Evolutionary conservation across 2,113 vertebrate genomes (phyloP).

Genomic region (Apodemus sylvaticus): DNA sequence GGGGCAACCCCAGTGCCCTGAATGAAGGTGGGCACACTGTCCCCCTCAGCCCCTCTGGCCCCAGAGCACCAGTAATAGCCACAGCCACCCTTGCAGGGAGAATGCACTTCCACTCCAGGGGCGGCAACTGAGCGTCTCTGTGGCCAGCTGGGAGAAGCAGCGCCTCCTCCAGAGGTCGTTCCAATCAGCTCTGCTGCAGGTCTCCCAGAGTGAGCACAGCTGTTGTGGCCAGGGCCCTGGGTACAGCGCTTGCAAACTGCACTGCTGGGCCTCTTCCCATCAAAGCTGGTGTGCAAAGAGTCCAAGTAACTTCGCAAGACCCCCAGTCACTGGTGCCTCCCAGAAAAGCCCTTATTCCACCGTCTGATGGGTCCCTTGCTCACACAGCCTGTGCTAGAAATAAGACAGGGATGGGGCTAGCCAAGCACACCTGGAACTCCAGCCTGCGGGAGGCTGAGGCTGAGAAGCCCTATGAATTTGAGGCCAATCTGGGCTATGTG

Average conservation of each 20-base stretch:
- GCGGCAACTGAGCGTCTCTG: not conserved
- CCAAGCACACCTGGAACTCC: not conserved
- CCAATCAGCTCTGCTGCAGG: not conserved
- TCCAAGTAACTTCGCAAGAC: accelerated
- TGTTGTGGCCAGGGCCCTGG: accelerated
- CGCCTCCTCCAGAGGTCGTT: accelerated
- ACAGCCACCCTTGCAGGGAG: not conserved
- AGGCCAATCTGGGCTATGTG: not conserved
- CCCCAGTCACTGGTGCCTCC: not conserved
- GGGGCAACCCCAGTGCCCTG: not conserved
- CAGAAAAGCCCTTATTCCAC: not conserved
- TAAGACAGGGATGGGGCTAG: not conserved
- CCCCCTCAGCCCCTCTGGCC: not conserved
- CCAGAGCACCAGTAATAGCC: not conserved
- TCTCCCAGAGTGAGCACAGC: not conserved
- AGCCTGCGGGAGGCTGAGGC: not conserved
- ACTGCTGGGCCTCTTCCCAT: not conserved
- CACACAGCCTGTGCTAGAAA: not conserved
- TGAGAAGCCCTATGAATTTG: not conserved
- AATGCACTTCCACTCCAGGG: not conserved
- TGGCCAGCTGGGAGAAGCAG: not conserved
- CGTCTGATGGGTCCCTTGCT: accelerated
- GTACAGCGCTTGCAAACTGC: not conserved
- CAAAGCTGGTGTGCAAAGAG: not conserved
- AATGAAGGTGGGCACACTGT: not conserved